Conservation (phyloP, 2,888 invertebrate genomes). For the Hirtodrosophila duncani region DNA sequence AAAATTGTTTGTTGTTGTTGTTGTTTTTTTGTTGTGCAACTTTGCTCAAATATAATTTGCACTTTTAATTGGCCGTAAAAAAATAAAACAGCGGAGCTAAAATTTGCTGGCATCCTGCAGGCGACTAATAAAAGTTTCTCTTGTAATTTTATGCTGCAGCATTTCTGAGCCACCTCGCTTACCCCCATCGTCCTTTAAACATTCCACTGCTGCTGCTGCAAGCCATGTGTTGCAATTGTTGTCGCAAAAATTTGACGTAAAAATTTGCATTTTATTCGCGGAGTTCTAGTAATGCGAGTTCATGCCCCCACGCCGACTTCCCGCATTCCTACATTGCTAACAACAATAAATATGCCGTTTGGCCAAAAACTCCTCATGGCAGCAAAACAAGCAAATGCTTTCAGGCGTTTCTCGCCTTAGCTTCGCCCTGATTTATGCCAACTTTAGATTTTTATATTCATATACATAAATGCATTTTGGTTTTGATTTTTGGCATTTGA, state of each 20-base stretch:
- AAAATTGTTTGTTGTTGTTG: slow-evolving; percentile 12
- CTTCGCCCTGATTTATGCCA: slow-evolving; percentile 8
- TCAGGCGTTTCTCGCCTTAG: slow-evolving; percentile 13
- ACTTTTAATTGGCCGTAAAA: slow-evolving; percentile 50
- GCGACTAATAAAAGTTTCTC: slow-evolving; percentile 40
- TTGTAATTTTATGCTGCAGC: slow-evolving; percentile 35
- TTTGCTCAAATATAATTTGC: slow-evolving; percentile 42
- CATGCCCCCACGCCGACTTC: no score
- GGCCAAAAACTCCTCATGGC: slow-evolving; percentile 10
- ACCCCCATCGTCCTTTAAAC: background rate
- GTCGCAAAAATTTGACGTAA: slow-evolving; percentile 38
- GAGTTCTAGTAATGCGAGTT: slow-evolving; percentile 41
- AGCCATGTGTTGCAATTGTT: slow-evolving; percentile 40
- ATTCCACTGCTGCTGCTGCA: background rate
- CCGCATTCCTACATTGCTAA: background rate
- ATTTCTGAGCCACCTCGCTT: slow-evolving; percentile 6
- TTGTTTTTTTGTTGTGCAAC: no score
- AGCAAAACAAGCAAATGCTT: slow-evolving; percentile 18
- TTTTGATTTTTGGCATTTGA: background rate
- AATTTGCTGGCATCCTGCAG: slow-evolving; percentile 32
- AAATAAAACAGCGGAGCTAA: background rate
- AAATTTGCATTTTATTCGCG: slow-evolving; percentile 50
- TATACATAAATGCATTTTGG: background rate
- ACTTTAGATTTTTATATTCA: background rate
- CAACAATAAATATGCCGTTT: no score